phyloP scores from a whole-genome alignment of 1,140 invertebrate species.

The Papilio helenus region DNA sequence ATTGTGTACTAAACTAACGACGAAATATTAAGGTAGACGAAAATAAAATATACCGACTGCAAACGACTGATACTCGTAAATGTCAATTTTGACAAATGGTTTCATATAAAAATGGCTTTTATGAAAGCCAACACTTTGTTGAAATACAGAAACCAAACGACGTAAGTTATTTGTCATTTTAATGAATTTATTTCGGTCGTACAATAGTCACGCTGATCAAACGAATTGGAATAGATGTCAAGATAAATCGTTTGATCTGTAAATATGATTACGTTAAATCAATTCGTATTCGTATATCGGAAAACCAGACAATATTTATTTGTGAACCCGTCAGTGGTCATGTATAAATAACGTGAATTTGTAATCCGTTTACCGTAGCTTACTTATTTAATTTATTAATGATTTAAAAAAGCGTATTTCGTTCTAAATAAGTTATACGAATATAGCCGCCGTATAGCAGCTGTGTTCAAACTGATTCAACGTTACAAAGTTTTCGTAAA shows the following conservation, averaged over 20 bases:
- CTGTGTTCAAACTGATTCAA: background rate
- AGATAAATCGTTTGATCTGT: slow-evolving; percentile 33
- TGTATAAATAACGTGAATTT: slow-evolving; percentile 1
- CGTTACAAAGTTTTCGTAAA: background rate
- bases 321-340: background rate
- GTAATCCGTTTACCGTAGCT: background rate
- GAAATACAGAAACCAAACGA: slow-evolving; percentile 25
- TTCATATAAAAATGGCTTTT: slow-evolving; percentile 31
- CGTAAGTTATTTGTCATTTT: slow-evolving; percentile 31
- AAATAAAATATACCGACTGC: slow-evolving; percentile 11
- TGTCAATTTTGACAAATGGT: slow-evolving; percentile 38
- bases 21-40: slow-evolving; percentile 4
- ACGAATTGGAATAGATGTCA: slow-evolving; percentile 37
- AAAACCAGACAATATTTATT: slow-evolving; percentile 12
- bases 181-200: slow-evolving; percentile 24
- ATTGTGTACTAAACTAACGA: background rate
- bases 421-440: background rate
- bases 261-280: slow-evolving; percentile 29
- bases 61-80: slow-evolving; percentile 34
- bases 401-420: background rate
- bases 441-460: background rate
- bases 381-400: background rate
- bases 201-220: background rate
- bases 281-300: slow-evolving; percentile 6
- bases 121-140: slow-evolving; percentile 31